phyloP scores from a whole-genome alignment of 2,888 invertebrate species.

The Ennomos fuscantarius region DNA sequence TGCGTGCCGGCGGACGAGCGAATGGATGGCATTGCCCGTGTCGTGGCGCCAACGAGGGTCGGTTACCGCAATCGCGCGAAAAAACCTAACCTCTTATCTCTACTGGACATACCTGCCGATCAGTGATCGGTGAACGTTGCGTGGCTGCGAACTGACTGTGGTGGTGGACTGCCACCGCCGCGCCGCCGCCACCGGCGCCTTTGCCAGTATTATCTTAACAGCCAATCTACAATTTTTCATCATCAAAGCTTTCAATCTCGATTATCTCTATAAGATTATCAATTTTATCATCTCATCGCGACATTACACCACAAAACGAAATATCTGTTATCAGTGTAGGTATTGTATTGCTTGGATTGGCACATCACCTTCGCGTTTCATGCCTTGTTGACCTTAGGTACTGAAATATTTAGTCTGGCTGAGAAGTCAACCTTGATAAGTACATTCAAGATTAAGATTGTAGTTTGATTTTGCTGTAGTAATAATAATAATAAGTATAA shows the following conservation, averaged over 20 bases:
- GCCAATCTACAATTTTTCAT: slow-evolving; percentile 1
- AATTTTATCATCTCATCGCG: no score
- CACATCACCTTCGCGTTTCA: no score
- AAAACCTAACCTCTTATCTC: slow-evolving; percentile 76
- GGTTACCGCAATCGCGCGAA: slow-evolving; percentile 73
- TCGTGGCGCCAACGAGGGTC: slow-evolving; percentile 58
- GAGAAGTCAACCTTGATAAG: slow-evolving; percentile 8
- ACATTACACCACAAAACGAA: not conserved
- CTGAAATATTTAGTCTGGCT: no score
- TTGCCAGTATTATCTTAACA: not conserved
- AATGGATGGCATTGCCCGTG: slow-evolving; percentile 63
- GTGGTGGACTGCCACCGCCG: not conserved
- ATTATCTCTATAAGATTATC: not conserved
- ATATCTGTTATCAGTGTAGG: slow-evolving; percentile 3
- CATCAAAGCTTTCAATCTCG: slow-evolving; percentile 17
- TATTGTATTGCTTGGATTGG: not conserved
- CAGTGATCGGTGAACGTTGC: slow-evolving; percentile 26
- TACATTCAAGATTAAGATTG: slow-evolving; percentile 13
- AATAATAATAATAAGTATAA: no score
- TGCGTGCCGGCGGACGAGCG: slow-evolving; percentile 75
- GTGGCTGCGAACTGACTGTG: no score
- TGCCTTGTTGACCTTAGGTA: no score
- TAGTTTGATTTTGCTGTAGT: no score
- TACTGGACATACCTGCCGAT: slow-evolving; percentile 56
- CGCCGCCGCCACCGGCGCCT: not conserved